A percentile compares a stretch with the other conserved stretches of the same genome.
Evolutionary conservation across 2,797 vertebrate species (phyloP).

Genomic region (Bradypodion ventrale): DNA sequence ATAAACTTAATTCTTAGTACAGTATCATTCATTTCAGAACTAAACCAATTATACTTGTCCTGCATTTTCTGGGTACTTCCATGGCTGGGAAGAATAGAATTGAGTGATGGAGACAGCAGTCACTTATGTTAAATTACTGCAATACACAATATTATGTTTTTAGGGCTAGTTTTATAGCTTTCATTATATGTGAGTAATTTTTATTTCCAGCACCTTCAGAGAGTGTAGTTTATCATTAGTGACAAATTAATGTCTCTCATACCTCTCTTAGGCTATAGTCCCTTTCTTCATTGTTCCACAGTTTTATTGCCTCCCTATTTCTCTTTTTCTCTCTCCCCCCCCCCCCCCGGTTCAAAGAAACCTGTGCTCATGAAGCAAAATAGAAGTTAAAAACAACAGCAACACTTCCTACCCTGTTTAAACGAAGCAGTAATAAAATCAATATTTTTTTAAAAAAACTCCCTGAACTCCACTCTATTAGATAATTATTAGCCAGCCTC

Average conservation of each 20-base stretch:
- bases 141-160: background rate
- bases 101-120: background rate
- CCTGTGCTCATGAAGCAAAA: slow-evolving; percentile 38
- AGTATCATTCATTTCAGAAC: background rate
- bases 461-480: too few species aligned
- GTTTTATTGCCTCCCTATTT: slow-evolving; percentile 29
- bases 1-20: background rate
- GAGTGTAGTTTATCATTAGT: slow-evolving; percentile 29
- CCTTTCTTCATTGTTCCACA: slow-evolving; percentile 29
- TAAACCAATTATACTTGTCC: background rate
- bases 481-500: too few species aligned
- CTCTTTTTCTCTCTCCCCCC: too few species aligned
- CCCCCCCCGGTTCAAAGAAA: slow-evolving; percentile 22
- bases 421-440: too few species aligned
- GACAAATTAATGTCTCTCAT: slow-evolving; percentile 26
- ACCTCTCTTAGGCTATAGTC: slow-evolving; percentile 24
- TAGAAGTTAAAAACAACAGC: background rate
- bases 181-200: background rate
- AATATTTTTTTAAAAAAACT: too few species aligned
- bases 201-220: background rate
- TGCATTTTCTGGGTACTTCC: too few species aligned
- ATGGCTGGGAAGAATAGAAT: background rate
- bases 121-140: background rate
- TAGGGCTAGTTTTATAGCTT: slow-evolving; percentile 30
- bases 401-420: background rate